Base-by-base conservation (phyloP, 1,140 invertebrate species). In the Apis dorsata region DNA sequence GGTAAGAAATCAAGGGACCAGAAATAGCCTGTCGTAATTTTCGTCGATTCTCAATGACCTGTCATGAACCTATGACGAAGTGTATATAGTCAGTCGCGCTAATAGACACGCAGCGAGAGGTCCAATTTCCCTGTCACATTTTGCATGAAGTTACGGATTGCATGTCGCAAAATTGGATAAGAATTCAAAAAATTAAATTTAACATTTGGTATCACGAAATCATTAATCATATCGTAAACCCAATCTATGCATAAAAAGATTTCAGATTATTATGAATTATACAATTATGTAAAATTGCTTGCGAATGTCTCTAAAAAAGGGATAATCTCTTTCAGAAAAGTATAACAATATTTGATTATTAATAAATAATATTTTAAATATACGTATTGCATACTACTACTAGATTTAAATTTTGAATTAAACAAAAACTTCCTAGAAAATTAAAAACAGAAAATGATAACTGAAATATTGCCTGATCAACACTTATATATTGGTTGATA, bases 11-110 rank as follows among this genome's bases (percentile, higher is more conserved):
- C 59, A 8, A n/a, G n/a, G 21, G 8, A 1, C 15, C 10, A 44
- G 28, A 44, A 19, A 66, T 66, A 17, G 65, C 65, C 19, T 65
- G 63, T 21, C 63, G 63, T 66, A 66, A 66, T 66, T 66, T 66
- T 66, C 65, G 65, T 66, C 65, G 7, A 66, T 44, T 44, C 28
- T 34, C 10, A 66, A 44, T 66, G 65, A 66, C 65, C 65, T 66
- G 65, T 44, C 65, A 66, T 44, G 65, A 66, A 66, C 34, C 65
- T n/a, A 44, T 19, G 65, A 66, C 65, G 34, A 9, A 66, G 65
- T 66, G 19, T 34, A 19, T 19, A 19, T 34, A 44, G 65, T 21
- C 65, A 44, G 17, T 66, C 34, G 34, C 17, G 1, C 19, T 44
- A 66, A 66, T 66, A 66, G 65, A 44, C 34, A 19, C 65, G 44